phyloP scores from a whole-genome alignment of 2,888 invertebrate species.

The Stenchaetothrips biformis region DNA sequence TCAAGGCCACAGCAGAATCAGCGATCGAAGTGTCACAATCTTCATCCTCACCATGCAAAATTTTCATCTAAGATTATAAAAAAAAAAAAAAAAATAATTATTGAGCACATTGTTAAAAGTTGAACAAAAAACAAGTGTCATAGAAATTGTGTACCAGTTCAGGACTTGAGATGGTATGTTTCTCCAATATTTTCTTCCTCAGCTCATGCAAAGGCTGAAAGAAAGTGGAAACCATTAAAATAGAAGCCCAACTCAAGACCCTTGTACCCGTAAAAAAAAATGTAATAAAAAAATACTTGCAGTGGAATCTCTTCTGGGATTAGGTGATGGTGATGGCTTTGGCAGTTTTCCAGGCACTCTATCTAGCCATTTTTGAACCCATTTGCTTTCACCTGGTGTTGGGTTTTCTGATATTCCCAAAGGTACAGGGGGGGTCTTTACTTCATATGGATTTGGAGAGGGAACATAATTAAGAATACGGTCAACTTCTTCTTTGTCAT shows the following conservation, averaged over 20 bases:
- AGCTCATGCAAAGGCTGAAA: not conserved
- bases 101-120: not conserved
- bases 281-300: not conserved
- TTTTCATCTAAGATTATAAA: not conserved
- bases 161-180: not conserved
- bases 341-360: not conserved
- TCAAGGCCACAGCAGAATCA: too few relatives aligned
- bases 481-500: not conserved
- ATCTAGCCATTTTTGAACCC: constrained; percentile 26
- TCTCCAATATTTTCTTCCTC: not conserved
- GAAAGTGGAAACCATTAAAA: not conserved
- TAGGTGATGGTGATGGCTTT: not conserved
- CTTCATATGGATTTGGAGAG: not conserved
- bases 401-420: constrained; percentile 26
- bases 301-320: not conserved
- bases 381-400: constrained; percentile 26
- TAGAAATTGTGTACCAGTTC: not conserved
- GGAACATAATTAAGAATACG: not conserved
- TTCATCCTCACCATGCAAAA: too few relatives aligned
- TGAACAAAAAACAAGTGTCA: not conserved
- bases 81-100: not conserved
- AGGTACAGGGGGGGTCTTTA: not conserved
- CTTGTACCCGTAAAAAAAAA: too few relatives aligned
- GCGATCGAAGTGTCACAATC: too few relatives aligned
- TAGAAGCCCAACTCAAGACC: not conserved